A percentile compares a stretch with the other conserved stretches of the same genome.
Evolutionary conservation across 2,797 vertebrate genomes (phyloP).

Genomic region (Apogon hyalosoma): DNA sequence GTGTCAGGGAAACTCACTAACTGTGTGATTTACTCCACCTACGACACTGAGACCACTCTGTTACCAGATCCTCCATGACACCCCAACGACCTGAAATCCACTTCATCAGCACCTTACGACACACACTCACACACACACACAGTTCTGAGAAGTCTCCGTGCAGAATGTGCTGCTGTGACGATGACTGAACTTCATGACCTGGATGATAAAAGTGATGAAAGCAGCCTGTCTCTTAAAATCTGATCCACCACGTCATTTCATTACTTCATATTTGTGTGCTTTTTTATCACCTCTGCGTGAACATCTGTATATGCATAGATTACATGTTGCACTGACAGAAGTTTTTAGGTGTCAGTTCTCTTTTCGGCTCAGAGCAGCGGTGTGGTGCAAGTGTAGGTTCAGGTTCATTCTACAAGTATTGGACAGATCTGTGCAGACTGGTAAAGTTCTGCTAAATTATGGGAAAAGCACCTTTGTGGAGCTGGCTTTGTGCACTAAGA

Average conservation of each 20-base stretch:
- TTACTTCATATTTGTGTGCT: background rate
- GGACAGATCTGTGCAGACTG: too few relatives aligned
- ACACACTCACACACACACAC: conserved; percentile 22
- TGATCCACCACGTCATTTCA: background rate
- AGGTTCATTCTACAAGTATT: too few relatives aligned
- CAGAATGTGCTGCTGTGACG: conserved; percentile 47
- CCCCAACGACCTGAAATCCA: conserved; percentile 40
- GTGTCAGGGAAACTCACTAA: conserved; percentile 16
- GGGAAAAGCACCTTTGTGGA: too few relatives aligned
- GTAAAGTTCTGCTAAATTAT: too few relatives aligned
- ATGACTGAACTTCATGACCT: conserved; percentile 10
- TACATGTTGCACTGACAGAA: too few relatives aligned
- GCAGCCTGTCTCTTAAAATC: conserved; percentile 20
- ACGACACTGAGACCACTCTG: conserved; percentile 67
- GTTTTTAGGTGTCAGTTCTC: too few relatives aligned
- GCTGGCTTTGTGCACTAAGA: too few relatives aligned
- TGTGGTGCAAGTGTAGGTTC: too few relatives aligned
- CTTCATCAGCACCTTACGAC: conserved; percentile 38
- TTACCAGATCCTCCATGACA: conserved; percentile 58
- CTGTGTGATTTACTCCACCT: conserved; percentile 62
- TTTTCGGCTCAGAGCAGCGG: too few relatives aligned
- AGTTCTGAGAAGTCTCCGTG: conserved; percentile 38
- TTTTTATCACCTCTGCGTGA: conserved; percentile 9
- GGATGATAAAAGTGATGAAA: conserved; percentile 21
- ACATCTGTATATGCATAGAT: too few relatives aligned